Evolutionary conservation across 1,140 invertebrate species (phyloP), one percentile per base, ranked within the genome.

Genomic region (Trichoplusia ni): DNA sequence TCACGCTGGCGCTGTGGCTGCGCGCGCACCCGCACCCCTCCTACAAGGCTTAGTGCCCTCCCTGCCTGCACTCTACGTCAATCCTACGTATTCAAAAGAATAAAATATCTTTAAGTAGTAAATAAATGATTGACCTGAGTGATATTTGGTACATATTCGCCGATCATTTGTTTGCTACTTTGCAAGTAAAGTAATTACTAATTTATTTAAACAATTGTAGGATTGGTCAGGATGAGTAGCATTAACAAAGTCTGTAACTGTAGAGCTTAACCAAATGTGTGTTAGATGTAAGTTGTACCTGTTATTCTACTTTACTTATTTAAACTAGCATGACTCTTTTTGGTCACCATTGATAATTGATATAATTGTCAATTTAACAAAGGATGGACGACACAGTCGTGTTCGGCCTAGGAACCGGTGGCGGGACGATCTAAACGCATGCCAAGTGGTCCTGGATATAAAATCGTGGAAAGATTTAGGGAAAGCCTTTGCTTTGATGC

Each of bases 1-100:
- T 82, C 18, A 71, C 80, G 62, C 71, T 81, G 33, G 77, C 77
- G 63, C 75, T 84, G 33, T 76, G 72, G 18, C 71, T 82, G 60
- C 73, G 75, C 58, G 71, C 75, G 27, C 70, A 71, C 18, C 74
- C 77, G 16, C 37, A 38, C 6, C 51, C 42, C 18, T 35, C 64
- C 8, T 79, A 80, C 68, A 82, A 82, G 64, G 80, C 77, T 5
- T 82, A 74, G 31, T 0, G 11, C 33, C 5, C 18, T 7, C 0
- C 4, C 7, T 7, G 2, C 4, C 4, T 1, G 11, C 4, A 8
- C 27, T 14, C 7, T 8, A 18, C 38, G 38, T 0, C 14, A n/a
- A 0, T 29, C 8, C 47, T n/a, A n/a, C n/a, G n/a, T n/a, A n/a
- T n/a, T n/a, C n/a, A n/a, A n/a, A n/a, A n/a, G n/a, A n/a, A n/a